A percentile compares a stretch with the other conserved stretches of the same genome.
These are phyloP conservation scores for Trichacis sp. DNA, from an alignment of 2,888 invertebrate species.

Conservation along the genomic window DNA sequence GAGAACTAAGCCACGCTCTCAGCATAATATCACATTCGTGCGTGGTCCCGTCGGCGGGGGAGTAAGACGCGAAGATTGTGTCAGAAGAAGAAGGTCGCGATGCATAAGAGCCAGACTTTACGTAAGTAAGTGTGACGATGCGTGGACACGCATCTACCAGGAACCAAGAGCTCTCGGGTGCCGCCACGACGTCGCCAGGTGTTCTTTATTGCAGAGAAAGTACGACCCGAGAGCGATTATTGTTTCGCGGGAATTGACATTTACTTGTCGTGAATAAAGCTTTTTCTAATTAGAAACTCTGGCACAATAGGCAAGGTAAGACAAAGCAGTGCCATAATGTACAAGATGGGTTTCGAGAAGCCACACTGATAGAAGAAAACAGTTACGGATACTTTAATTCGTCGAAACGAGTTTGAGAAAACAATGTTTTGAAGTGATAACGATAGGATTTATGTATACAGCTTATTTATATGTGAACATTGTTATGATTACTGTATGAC, in stretches of 20 bases:
- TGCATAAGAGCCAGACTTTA: slow-evolving; percentile 52
- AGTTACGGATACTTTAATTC: too few species aligned
- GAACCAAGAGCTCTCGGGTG: slow-evolving; percentile 50
- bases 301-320: not conserved
- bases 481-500: too few species aligned
- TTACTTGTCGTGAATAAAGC: not conserved
- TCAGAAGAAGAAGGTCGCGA: slow-evolving; percentile 38
- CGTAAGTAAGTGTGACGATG: slow-evolving; percentile 69
- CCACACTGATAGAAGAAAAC: too few species aligned
- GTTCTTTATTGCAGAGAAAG: slow-evolving; percentile 56
- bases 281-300: not conserved
- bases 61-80: slow-evolving; percentile 31
- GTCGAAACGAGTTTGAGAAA: too few species aligned
- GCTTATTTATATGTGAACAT: too few species aligned
- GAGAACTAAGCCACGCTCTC: slow-evolving; percentile 55
- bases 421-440: too few species aligned
- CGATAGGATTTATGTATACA: too few species aligned
- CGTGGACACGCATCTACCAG: slow-evolving; percentile 67
- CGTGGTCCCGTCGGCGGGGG: slow-evolving; percentile 20
- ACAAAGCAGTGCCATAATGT: not conserved
- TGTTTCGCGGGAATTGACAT: slow-evolving; percentile 45
- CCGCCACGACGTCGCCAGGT: slow-evolving; percentile 52
- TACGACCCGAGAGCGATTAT: slow-evolving; percentile 23
- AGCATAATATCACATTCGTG: slow-evolving; percentile 55
- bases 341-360: too few species aligned